Evolutionary conservation across 1,140 invertebrate species (phyloP).

Genomic region (Drosophila rufa): DNA sequence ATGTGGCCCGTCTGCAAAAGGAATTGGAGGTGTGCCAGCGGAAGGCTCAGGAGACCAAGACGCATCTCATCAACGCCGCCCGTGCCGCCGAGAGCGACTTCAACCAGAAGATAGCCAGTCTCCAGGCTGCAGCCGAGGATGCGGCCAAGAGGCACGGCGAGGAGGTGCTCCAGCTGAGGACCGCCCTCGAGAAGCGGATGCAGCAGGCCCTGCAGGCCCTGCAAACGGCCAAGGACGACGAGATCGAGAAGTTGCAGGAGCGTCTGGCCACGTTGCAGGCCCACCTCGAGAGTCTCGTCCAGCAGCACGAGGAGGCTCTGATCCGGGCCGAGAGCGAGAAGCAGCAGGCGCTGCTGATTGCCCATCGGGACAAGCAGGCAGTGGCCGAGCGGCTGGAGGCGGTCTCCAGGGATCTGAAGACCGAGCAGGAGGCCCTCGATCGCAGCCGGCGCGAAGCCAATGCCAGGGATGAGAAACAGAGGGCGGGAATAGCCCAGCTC

Average conservation of each 20-base stretch:
- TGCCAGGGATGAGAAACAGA: constrained; percentile 90
- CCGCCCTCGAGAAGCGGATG: constrained; percentile 90
- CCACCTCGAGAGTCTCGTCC: constrained; percentile 91
- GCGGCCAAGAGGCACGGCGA: constrained; percentile 91
- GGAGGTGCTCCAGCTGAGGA: constrained; percentile 91
- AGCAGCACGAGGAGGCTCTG: constrained; percentile 94
- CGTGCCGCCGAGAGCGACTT: constrained; percentile 92
- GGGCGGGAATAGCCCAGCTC: constrained; percentile 89
- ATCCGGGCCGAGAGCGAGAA: constrained; percentile 94
- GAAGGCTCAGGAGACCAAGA: constrained; percentile 90
- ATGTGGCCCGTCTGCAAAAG: constrained; percentile 89
- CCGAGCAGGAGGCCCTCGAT: constrained; percentile 89
- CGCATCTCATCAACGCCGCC: constrained; percentile 89
- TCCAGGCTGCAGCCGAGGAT: constrained; percentile 91
- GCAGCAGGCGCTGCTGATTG: constrained; percentile 94
- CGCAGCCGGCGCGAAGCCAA: constrained; percentile 89
- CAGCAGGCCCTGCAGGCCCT: constrained; percentile 90
- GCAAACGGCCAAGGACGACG: constrained; percentile 90
- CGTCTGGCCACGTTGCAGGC: constrained; percentile 90
- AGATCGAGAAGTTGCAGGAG: constrained; percentile 90
- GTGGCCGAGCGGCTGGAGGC: constrained; percentile 91
- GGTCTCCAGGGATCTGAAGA: constrained; percentile 89
- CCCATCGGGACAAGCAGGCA: constrained; percentile 94
- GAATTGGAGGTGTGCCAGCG: constrained; percentile 92
- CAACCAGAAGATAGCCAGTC: constrained; percentile 89